These are phyloP conservation scores for Nymphicus hollandicus DNA, from an alignment of 2,113 vertebrate genomes.

Conservation along the genomic window DNA sequence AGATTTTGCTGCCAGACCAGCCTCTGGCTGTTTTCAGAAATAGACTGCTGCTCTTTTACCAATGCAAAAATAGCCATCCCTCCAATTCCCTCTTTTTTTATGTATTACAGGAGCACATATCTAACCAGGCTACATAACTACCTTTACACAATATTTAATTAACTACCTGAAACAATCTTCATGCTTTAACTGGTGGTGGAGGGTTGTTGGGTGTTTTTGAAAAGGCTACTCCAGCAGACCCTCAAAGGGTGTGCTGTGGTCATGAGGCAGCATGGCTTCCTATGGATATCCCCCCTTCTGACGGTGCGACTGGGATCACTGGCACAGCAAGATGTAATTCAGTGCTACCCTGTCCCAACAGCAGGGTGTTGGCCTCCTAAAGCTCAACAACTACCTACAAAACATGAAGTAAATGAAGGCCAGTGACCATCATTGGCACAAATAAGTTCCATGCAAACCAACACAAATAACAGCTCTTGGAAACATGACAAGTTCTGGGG, in stretches of 20 bases:
- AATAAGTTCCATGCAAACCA: neutral
- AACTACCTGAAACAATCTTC: neutral
- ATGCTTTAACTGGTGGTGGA: neutral
- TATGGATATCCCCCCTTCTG: neutral
- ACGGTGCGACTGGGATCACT: rapidly evolving
- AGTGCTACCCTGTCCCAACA: neutral
- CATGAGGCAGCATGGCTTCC: neutral
- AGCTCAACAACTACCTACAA: neutral
- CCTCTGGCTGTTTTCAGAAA: conserved; percentile 26
- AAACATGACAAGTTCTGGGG: neutral
- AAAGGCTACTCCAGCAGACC: neutral
- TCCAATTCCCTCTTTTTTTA: neutral
- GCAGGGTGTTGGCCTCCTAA: neutral
- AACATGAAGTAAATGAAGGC: neutral
- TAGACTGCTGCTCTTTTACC: conserved; percentile 5
- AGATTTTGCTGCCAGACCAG: conserved; percentile 17
- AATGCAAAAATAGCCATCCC: neutral
- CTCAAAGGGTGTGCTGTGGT: neutral
- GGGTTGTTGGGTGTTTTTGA: neutral
- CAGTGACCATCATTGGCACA: neutral
- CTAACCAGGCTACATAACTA: neutral
- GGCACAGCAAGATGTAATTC: neutral
- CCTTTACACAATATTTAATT: conserved; percentile 32
- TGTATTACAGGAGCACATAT: neutral
- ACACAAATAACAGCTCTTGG: neutral